A percentile compares a stretch with the other conserved stretches of the same genome.
These are phyloP conservation scores for Drosophila antonietae DNA, from an alignment of 2,888 invertebrate genomes.

Conservation along the genomic window DNA sequence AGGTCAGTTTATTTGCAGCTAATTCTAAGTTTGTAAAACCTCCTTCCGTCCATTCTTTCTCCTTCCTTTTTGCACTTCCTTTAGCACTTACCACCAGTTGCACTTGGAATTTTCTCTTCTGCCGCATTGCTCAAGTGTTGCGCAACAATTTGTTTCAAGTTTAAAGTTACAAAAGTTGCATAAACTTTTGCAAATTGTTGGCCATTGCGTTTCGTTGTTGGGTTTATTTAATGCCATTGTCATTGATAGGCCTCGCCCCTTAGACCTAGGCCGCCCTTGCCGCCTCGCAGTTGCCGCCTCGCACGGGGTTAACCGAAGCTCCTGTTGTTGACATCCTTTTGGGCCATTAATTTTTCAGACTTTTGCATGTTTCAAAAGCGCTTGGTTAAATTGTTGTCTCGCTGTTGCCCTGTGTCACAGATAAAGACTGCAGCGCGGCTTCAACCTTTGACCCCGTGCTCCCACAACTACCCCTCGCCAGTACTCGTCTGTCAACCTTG, in stretches of 20 bases:
- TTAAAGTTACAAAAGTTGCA: slow-evolving; percentile 49
- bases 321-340: slow-evolving; percentile 66
- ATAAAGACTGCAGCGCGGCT: slow-evolving; percentile 31
- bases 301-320: slow-evolving; percentile 42
- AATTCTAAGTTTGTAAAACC: background rate
- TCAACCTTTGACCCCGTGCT: slow-evolving; percentile 16
- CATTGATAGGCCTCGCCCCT: slow-evolving; percentile 38
- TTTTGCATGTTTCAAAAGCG: slow-evolving; percentile 57
- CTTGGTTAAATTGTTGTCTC: slow-evolving; percentile 44
- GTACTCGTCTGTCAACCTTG: slow-evolving; percentile 59
- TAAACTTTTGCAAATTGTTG: slow-evolving; percentile 48
- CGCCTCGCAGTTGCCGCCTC: background rate
- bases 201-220: slow-evolving; percentile 29
- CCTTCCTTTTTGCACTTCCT: background rate
- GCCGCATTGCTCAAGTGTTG: slow-evolving; percentile 12
- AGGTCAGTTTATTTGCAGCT: background rate
- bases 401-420: slow-evolving; percentile 38
- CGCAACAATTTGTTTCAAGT: slow-evolving; percentile 42
- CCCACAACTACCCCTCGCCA: background rate
- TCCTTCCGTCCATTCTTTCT: background rate
- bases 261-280: no score
- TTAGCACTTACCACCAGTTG: slow-evolving; percentile 1
- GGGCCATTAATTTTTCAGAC: slow-evolving; percentile 73
- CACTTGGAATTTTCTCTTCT: background rate
- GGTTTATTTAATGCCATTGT: slow-evolving; percentile 40